A percentile compares a stretch with the other conserved stretches of the same genome.
phyloP scores from a whole-genome alignment of 2,113 vertebrate species.

The Chaetodon trifascialis region DNA sequence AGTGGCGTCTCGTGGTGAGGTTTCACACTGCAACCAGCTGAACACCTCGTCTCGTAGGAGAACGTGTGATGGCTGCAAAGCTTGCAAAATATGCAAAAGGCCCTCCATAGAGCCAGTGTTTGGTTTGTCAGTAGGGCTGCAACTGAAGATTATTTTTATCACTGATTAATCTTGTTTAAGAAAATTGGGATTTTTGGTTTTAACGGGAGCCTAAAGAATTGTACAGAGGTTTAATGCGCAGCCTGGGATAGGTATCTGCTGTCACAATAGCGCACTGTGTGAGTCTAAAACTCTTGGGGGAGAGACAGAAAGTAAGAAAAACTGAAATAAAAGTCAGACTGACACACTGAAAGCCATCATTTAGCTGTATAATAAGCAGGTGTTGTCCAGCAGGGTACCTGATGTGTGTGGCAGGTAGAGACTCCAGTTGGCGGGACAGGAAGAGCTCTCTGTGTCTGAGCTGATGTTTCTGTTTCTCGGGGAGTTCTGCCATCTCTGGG shows the following conservation, averaged over 20 bases:
- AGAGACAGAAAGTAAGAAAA: not conserved
- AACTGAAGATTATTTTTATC: too few species aligned
- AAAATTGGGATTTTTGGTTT: not conserved
- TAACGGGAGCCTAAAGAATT: too few species aligned
- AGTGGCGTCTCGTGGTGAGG: too few species aligned
- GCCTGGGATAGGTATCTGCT: not conserved
- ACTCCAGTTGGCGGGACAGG: conserved; percentile 95
- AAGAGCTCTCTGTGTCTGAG: conserved; percentile 95
- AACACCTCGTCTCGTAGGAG: too few species aligned
- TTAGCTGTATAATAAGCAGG: not conserved
- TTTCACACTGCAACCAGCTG: too few species aligned
- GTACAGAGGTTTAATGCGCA: not conserved
- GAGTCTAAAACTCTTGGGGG: not conserved
- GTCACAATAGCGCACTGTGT: not conserved
- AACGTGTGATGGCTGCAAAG: too few species aligned
- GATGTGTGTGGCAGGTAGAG: conserved; percentile 96
- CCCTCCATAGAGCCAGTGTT: too few species aligned
- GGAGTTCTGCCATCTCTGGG: conserved; percentile 93
- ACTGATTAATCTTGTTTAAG: too few species aligned
- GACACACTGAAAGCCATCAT: not conserved
- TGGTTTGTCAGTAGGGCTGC: too few species aligned
- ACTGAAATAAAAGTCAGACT: not conserved
- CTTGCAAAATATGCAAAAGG: too few species aligned
- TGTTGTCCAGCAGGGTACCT: conserved; percentile 81
- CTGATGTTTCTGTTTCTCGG: conserved; percentile 96